Evolutionary conservation across 1,140 invertebrate genomes (phyloP).

Genomic region (Papilio helenus): DNA sequence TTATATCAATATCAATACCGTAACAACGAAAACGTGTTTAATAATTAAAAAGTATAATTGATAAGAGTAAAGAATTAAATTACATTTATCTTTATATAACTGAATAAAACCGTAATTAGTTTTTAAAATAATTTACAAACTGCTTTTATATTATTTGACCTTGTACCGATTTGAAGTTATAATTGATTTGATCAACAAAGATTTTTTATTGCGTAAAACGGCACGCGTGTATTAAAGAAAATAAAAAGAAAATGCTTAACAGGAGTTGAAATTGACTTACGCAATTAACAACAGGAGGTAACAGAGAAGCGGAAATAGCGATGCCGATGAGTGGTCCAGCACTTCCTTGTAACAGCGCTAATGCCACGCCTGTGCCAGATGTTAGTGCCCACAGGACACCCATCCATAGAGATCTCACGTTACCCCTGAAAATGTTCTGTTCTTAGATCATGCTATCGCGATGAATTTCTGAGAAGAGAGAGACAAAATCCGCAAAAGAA

Average conservation of each 20-base stretch:
- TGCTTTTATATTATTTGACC: neutral
- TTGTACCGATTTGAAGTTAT: no score
- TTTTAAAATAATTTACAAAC: neutral
- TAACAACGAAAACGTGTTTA: neutral
- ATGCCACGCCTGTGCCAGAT: constrained; percentile 90
- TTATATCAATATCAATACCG: neutral
- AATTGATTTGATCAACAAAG: no score
- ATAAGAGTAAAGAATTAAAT: no score
- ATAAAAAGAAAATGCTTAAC: neutral
- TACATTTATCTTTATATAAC: neutral
- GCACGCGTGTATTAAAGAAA: no score
- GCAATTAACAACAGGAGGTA: constrained; percentile 94
- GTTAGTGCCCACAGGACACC: constrained; percentile 88
- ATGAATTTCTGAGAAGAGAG: neutral
- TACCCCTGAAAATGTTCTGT: constrained; percentile 81
- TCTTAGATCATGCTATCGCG: neutral
- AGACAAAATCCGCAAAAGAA: neutral
- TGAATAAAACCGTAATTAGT: neutral
- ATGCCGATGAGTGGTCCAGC: constrained; percentile 93
- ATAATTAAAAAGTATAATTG: no score
- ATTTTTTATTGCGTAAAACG: no score
- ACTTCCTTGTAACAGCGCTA: constrained; percentile 93
- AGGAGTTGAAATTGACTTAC: constrained; percentile 78
- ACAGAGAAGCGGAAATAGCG: constrained; percentile 93
- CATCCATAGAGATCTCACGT: constrained; percentile 88